Evolutionary conservation across 1,140 invertebrate genomes (phyloP), one percentile per base, ranked within the genome.

Genomic region (Drosophila arawakana): DNA sequence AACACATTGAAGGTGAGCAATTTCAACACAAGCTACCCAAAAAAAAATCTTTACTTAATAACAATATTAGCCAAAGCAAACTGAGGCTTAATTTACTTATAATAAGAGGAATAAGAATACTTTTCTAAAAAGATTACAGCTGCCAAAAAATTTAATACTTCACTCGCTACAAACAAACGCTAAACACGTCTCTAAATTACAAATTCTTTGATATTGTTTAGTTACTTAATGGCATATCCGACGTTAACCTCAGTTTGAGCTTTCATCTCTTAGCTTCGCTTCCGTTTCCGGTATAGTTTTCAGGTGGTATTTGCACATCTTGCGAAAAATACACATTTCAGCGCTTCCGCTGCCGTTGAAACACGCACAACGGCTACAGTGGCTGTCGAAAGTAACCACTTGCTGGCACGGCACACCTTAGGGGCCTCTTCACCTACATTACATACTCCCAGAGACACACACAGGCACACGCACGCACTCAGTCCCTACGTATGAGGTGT

Each of bases 221-320:
- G 70, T 82, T 69, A 79, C 68, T 46, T 70, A 61, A 57, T 61
- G 49, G 61, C 80, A 52, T 6, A 30, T 30, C 25, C 60, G 11
- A 5, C 3, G 10, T 11, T 39, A 52, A 7, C 4, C 49, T 34
- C 13, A 34, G 8, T 44, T 70, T 76, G 58, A 85, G 63, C 77
- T 83, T 71, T 55, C 9, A 55, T 78, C 49, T 66, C 69, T 25
- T n/a, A 15, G 61, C 60, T 21, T 37, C 61, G 61, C 76, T 86
- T 82, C 83, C 83, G 76, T 86, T 86, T 86, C 83, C 83, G 83
- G 84, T 71, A 74, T 88, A 83, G 80, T 80, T 89, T 89, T 80
- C 76, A 44, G 65, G 61, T 35, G 68, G 62, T 46, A 59, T 59
- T 63, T 39, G n/a, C 58, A 66, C 80, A 58, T 55, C 41, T 72